A percentile compares a stretch with the other conserved stretches of the same genome.
phyloP scores from a whole-genome alignment of 2,113 vertebrate genomes.

The Coreoperca whiteheadi region DNA sequence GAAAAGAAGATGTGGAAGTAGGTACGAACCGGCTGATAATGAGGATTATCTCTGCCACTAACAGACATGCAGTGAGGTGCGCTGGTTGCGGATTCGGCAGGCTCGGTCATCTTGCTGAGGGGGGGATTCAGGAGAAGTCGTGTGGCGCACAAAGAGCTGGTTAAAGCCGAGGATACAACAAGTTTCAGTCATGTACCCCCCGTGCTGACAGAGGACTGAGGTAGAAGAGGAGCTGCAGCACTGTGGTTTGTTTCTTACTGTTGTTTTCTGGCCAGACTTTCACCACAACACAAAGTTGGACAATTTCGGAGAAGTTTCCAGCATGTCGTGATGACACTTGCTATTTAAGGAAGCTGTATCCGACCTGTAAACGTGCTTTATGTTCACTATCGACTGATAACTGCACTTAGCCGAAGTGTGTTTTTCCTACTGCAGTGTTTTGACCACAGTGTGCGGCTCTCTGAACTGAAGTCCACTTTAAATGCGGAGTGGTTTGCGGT shows the following conservation, averaged over 20 bases:
- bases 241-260: not conserved
- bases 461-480: constrained; percentile 65
- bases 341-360: not conserved
- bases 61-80: constrained; percentile 40
- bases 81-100: constrained; percentile 47
- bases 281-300: constrained; percentile 61
- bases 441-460: constrained; percentile 48
- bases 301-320: constrained; percentile 60
- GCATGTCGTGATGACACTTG: not conserved
- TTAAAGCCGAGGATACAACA: constrained; percentile 39
- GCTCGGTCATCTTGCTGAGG: constrained; percentile 38
- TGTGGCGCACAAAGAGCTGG: constrained; percentile 63
- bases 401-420: not conserved
- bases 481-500: constrained; percentile 73
- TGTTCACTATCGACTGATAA: not conserved
- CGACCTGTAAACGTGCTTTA: not conserved
- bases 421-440: constrained; percentile 38
- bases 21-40: constrained; percentile 15
- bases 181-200: constrained; percentile 53
- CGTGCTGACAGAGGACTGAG: constrained; percentile 52
- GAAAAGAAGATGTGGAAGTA: constrained; percentile 29
- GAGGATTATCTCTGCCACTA: constrained; percentile 37
- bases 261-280: constrained; percentile 26
- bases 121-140: constrained; percentile 47
- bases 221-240: not conserved